Conservation (phyloP, 2,797 vertebrate genomes). For the Halcyon smyrnensis region DNA sequence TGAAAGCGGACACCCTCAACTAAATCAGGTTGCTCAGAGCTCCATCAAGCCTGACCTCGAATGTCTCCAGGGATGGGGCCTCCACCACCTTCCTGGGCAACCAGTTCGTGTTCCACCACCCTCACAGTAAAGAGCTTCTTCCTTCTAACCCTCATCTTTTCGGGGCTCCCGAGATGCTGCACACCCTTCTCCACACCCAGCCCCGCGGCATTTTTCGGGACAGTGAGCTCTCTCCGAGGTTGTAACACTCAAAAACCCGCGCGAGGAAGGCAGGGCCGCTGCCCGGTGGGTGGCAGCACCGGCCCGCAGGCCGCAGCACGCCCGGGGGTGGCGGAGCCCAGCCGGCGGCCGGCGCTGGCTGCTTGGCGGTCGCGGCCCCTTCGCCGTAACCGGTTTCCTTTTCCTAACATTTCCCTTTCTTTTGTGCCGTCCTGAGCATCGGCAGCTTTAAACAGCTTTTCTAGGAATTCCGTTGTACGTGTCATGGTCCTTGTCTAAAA, state of each 20-base stretch:
- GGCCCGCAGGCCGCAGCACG: neutral
- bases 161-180: neutral
- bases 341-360: neutral
- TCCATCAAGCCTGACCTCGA: no score
- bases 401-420: no score
- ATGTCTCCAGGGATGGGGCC: no score
- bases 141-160: neutral
- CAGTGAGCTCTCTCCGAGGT: rapidly evolving
- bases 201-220: rapidly evolving
- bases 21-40: no score
- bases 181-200: rapidly evolving
- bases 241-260: rapidly evolving
- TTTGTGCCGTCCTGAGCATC: neutral
- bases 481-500: rapidly evolving
- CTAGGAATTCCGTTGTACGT: rapidly evolving
- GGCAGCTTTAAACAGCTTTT: neutral
- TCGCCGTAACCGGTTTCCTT: no score
- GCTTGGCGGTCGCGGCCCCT: neutral
- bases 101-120: no score
- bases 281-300: constrained; percentile 18
- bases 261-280: neutral
- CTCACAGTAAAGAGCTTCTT: neutral
- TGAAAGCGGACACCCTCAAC: no score
- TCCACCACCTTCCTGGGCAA: no score
- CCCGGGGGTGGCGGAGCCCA: neutral